Evolutionary conservation across 2,113 vertebrate species (phyloP), one percentile per base, ranked within the genome.

Genomic region (Pandion haliaetus): DNA sequence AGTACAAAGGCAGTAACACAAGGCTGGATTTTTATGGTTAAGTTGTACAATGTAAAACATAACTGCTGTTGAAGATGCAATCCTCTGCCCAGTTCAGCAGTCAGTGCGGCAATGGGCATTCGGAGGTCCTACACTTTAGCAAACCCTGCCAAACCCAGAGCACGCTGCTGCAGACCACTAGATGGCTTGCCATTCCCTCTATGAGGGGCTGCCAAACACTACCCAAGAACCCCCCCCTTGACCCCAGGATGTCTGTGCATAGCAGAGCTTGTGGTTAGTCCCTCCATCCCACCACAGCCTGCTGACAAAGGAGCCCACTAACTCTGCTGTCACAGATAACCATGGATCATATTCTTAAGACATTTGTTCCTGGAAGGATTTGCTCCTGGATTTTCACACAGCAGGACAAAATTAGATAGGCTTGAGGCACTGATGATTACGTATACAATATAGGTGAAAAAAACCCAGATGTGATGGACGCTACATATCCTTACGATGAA

Each of bases 41-140:
- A 61, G 8, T 17, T 2, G 2, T 24, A 40, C 29, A 45, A 66
- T 2, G 10, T 54, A 71, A 85, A 72, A 20, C 3, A 1, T 3
- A 71, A 63, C 47, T 24, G 24, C 58, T 58, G 19, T 2, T 49
- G 31, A 62, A 77, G 78, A 67, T 15, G 36, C 3, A n/a, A 12
- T 29, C n/a, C 55, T 44, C 34, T 0, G 1, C 40, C 52, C 34
- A 50, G 38, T 17, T 25, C 26, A 25, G 50, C 36, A 1, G 1
- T 6, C 34, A 25, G 32, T 0, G 0, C 0, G 0, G 19, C 2
- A 16, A 24, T 0, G 4, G 54, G 59, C 17, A 8, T 10, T 24
- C 0, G 0, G 65, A 85, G 42, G 31, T n/a, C 18, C 26, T 13
- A 26, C 40, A n/a, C 17, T 87, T 71, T 25, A 54, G 47, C 28